phyloP scores from a whole-genome alignment of 2,888 invertebrate genomes.

The Litoditis marina region DNA sequence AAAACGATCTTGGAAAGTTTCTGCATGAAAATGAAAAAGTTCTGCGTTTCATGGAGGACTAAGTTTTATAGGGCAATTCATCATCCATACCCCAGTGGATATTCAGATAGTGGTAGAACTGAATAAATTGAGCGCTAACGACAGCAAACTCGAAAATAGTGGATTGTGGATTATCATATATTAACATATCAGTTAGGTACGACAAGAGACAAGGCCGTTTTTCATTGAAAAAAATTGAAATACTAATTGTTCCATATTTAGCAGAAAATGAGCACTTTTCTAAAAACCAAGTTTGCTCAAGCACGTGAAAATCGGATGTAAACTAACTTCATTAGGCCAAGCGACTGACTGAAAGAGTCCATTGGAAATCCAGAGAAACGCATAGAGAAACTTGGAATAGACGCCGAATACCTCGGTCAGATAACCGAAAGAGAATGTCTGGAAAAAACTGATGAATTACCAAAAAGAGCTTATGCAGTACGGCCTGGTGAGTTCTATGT shows the following conservation, averaged over 20 bases:
- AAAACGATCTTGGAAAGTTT: background rate
- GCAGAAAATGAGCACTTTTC: too few relatives aligned
- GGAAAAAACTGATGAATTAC: conserved; percentile 1
- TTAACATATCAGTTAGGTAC: too few relatives aligned
- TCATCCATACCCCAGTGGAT: too few relatives aligned
- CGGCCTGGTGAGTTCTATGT: too few relatives aligned
- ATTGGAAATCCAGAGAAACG: conserved; percentile 63
- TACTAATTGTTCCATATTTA: too few relatives aligned
- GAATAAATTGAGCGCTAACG: too few relatives aligned
- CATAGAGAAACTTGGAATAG: conserved; percentile 62
- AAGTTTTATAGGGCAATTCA: too few relatives aligned
- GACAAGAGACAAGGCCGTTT: too few relatives aligned
- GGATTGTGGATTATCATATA: too few relatives aligned
- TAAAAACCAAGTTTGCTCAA: background rate
- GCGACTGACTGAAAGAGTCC: conserved; percentile 65
- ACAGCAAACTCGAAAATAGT: too few relatives aligned
- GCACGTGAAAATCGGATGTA: background rate
- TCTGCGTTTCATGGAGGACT: background rate
- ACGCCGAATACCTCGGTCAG: conserved; percentile 63
- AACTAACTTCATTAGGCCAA: conserved; percentile 64
- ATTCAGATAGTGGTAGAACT: too few relatives aligned
- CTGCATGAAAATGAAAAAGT: background rate
- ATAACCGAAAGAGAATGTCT: conserved; percentile 64
- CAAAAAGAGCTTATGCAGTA: background rate
- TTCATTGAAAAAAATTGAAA: too few relatives aligned